Percentiles rank a stretch among this genome's conserved stretches.
phyloP scores from a whole-genome alignment of 2,888 invertebrate species.

The Chloromyia formosa region DNA sequence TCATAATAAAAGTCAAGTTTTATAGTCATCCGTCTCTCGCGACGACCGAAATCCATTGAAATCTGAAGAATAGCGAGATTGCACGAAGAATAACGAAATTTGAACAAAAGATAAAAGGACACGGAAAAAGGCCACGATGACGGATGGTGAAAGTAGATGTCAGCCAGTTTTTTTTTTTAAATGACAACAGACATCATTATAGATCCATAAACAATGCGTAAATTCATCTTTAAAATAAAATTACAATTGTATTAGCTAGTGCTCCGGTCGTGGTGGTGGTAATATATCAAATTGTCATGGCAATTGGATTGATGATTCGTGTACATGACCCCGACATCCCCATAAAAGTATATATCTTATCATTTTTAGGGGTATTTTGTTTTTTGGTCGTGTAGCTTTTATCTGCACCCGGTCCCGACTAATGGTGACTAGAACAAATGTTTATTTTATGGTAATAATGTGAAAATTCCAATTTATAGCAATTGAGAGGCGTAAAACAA shows the following conservation, averaged over 20 bases:
- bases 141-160: neutral
- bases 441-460: constrained; percentile 34
- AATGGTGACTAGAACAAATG: constrained; percentile 2
- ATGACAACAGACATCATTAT: constrained; percentile 25
- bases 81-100: neutral
- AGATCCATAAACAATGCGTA: constrained; percentile 29
- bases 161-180: neutral
- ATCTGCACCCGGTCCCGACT: neutral
- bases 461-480: constrained; percentile 9
- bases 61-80: neutral
- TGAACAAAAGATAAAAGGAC: neutral
- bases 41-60: neutral
- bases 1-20: constrained; percentile 43
- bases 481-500: neutral
- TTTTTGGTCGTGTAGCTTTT: neutral
- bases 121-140: neutral
- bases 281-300: neutral
- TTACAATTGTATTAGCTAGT: constrained; percentile 31
- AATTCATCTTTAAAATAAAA: constrained; percentile 34
- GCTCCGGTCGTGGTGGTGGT: neutral
- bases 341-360: constrained; percentile 30
- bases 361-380: neutral
- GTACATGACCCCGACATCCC: constrained; percentile 27
- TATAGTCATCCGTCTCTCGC: constrained; percentile 21
- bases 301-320: constrained; percentile 9